A percentile compares a stretch with the other conserved stretches of the same genome.
phyloP scores from a whole-genome alignment of 2,797 vertebrate genomes.

The Rhinogobio ventralis region DNA sequence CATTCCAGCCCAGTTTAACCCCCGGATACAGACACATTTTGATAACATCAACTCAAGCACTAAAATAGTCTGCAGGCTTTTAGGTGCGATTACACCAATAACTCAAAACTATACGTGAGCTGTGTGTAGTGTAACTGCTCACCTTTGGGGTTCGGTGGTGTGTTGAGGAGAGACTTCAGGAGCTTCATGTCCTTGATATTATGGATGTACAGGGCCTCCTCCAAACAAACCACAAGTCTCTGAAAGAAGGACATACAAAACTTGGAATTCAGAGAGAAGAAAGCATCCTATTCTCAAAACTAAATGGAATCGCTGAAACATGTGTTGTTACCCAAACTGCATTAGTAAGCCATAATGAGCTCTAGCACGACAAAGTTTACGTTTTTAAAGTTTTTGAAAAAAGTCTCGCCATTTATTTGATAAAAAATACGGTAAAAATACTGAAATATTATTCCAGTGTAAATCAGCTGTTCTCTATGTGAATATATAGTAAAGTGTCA shows the following conservation, averaged over 20 bases:
- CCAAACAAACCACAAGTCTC: slow-evolving; percentile 92
- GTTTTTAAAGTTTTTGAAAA: too few relatives aligned
- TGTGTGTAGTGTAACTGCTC: not conserved
- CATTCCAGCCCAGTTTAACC: not conserved
- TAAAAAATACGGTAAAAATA: too few relatives aligned
- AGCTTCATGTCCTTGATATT: slow-evolving; percentile 98
- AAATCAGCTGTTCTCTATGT: too few relatives aligned
- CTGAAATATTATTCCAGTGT: too few relatives aligned
- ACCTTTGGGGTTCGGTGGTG: slow-evolving; percentile 88
- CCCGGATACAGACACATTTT: not conserved
- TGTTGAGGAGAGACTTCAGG: slow-evolving; percentile 89
- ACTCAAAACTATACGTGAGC: not conserved
- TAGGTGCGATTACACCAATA: not conserved
- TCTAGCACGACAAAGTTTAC: too few relatives aligned
- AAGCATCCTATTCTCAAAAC: not conserved
- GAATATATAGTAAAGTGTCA: too few relatives aligned
- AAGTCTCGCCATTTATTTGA: too few relatives aligned
- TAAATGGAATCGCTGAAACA: too few relatives aligned
- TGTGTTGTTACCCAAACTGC: too few relatives aligned
- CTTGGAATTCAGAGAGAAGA: not conserved
- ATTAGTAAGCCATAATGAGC: too few relatives aligned
- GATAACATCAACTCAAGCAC: too few relatives aligned
- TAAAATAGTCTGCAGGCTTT: too few relatives aligned
- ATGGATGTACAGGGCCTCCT: slow-evolving; percentile 94
- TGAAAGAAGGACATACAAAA: slow-evolving; percentile 64